Evolutionary conservation across 2,113 vertebrate species (phyloP), one percentile per base, ranked within the genome.

Genomic region (Apaloderma vittatum): DNA sequence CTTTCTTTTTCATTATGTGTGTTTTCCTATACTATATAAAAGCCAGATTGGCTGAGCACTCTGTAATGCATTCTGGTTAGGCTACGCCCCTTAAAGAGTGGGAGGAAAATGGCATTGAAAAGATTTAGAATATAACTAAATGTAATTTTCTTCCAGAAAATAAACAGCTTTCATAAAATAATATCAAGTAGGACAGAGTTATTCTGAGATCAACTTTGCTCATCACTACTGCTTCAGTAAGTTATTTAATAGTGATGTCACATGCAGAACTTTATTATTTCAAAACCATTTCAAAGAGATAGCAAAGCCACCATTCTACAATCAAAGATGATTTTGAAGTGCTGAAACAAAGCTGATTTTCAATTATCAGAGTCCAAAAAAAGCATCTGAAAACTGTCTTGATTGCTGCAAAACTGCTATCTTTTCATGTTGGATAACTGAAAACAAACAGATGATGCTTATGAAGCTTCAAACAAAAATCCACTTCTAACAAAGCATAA

Each of bases 261-360:
- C 49, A 34, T 70, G 21, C 32, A 86, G 46, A 96, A 86, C 34
- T 88, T 90, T n/a, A 55, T 82, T 94, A 83, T 88, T 97, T 90
- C 51, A 74, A 90, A 91, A 77, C 15, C 51, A 65, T 90, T 95
- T 86, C 65, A 73, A 96, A 92, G 77, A 57, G 34, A 57, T 68
- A 61, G 36, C 24, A 83, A 87, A 96, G 43, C 68, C n/a, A 70
- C 30, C 22, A 40, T 93, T 94, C 59, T 45, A 67, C 59, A 94
- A 94, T 92, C 87, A 96, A 93, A 96, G 90, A n/a, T 77, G 70
- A 94, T 94, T 97, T 72, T 97, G 94, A 96, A 94, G 88, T 92
- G 91, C 94, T 78, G 85, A 97, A 97, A 95, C 89, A 96, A 96
- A 96, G 92, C 63, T 91, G 82, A 89, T 94, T 94, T 96, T 94